These are phyloP conservation scores for Mormoops blainvillei DNA, from an alignment of 2,113 vertebrate genomes.

Conservation along the genomic window DNA sequence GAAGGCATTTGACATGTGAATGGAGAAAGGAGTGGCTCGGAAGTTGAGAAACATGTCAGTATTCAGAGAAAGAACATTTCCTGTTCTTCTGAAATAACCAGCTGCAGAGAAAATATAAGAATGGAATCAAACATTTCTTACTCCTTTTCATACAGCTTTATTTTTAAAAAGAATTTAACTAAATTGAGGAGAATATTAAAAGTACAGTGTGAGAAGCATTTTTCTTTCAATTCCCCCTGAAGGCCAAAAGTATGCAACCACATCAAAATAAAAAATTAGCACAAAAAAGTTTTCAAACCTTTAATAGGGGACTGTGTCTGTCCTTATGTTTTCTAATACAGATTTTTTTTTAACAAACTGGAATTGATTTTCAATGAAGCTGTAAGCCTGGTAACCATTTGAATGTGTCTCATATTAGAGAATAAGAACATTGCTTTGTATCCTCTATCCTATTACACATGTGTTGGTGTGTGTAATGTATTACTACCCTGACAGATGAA, in stretches of 20 bases:
- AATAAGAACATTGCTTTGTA: not conserved
- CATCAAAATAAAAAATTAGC: not conserved
- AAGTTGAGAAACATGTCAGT: not conserved
- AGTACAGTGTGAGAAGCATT: not conserved
- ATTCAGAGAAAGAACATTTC: not conserved
- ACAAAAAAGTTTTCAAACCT: not conserved
- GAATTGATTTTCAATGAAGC: not conserved
- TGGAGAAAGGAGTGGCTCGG: not conserved
- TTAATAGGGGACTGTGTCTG: not conserved
- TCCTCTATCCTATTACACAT: not conserved
- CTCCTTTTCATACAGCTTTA: not conserved
- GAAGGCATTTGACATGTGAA: not conserved
- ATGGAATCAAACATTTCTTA: not conserved
- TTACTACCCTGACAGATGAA: not conserved
- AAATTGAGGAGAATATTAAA: constrained; percentile 19
- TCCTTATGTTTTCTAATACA: not conserved
- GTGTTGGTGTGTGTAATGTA: not conserved
- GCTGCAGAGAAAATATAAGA: not conserved
- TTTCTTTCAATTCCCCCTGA: not conserved
- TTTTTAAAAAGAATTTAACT: not conserved
- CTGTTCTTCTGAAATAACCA: not conserved
- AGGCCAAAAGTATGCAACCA: not conserved
- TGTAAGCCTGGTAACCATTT: not conserved
- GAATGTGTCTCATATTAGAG: not conserved
- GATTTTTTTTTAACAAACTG: constrained; percentile 9